phyloP scores from a whole-genome alignment of 1,140 invertebrate species.

The Phthorimaea operculella region DNA sequence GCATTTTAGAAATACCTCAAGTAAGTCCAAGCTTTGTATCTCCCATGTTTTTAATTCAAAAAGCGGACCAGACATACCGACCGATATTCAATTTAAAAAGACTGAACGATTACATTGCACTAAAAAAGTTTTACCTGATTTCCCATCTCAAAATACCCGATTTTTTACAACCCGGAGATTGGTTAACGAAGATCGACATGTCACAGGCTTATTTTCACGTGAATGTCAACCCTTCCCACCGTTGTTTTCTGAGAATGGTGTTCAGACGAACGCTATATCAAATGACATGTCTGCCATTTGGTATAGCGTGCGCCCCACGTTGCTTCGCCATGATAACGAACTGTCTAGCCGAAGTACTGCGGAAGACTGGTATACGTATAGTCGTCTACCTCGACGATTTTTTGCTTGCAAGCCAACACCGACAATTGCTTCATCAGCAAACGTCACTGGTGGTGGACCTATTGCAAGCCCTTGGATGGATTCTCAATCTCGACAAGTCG shows the following conservation, averaged over 20 bases:
- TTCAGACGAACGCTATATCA: slow-evolving; percentile 2
- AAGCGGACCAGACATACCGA: background rate
- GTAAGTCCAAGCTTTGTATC: background rate
- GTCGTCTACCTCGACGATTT: slow-evolving; percentile 4
- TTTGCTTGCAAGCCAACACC: background rate
- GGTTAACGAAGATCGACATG: background rate
- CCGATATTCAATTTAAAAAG: slow-evolving; percentile 5
- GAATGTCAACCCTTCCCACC: slow-evolving; percentile 12
- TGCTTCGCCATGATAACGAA: background rate
- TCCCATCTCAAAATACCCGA: slow-evolving; percentile 24
- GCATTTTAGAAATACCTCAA: background rate
- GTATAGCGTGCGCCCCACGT: background rate
- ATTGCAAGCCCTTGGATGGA: background rate
- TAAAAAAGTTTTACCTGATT: slow-evolving; percentile 26
- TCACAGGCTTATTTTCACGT: slow-evolving; percentile 42
- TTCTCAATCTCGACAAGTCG: background rate
- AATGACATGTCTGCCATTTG: slow-evolving; percentile 5
- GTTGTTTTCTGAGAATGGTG: slow-evolving; percentile 15
- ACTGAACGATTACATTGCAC: slow-evolving; percentile 21
- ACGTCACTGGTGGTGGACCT: background rate
- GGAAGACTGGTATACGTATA: background rate
- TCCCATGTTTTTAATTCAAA: background rate
- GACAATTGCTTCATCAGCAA: background rate
- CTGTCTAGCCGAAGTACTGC: background rate
- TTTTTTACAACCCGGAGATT: slow-evolving; percentile 22